Base-by-base conservation (phyloP, 2,113 vertebrate genomes). In the Dolichotis patagonum region DNA sequence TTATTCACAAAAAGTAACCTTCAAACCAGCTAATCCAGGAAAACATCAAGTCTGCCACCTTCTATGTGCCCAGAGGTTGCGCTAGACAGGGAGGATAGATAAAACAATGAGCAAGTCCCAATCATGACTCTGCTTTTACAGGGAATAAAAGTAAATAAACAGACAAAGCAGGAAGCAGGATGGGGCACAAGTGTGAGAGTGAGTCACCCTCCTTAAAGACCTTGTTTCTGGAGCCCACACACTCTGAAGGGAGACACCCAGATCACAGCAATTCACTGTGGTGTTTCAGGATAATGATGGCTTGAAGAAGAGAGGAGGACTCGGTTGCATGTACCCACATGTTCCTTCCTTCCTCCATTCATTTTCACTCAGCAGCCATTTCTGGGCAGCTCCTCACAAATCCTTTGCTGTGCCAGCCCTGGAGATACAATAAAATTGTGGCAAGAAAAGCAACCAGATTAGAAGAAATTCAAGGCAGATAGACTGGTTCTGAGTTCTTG, bases 11-110 rank as follows among this genome's bases (percentile, higher is more conserved):
- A 35, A 80, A 96, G 73, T 87, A 93, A 93, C 87, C 22, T 26
- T 71, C 58, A 93, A 92, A 85, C 77, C 81, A 80, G 46, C 63
- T 19, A 92, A 67, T 3, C 17, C 65, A 85, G 94, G 81, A 60
- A 96, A 86, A 84, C 35, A 75, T 43, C 88, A 92, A 96, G 83
- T 30, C 67, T 92, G 41, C 46, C 60, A 73, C 92, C 77, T 97
- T 65, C 90, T 43, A 9, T 4, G 54, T 85, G 77, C 92, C 85
- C 90, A 78, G 46, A 65, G 85, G 90, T 69, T 78, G 67, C 7
- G 84, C 67, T 38, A 92, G 88, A 97, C 87, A 41, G 43, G 22
- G 35, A 62, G 95, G 81, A 90, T 0, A 30, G 26, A 56, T 28
- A 85, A 85, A 88, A 63, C 43, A 58, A 86, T 30, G 41, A 92